Evolutionary conservation across 2,888 invertebrate genomes (phyloP).

Genomic region (Andrena haemorrhoa): DNA sequence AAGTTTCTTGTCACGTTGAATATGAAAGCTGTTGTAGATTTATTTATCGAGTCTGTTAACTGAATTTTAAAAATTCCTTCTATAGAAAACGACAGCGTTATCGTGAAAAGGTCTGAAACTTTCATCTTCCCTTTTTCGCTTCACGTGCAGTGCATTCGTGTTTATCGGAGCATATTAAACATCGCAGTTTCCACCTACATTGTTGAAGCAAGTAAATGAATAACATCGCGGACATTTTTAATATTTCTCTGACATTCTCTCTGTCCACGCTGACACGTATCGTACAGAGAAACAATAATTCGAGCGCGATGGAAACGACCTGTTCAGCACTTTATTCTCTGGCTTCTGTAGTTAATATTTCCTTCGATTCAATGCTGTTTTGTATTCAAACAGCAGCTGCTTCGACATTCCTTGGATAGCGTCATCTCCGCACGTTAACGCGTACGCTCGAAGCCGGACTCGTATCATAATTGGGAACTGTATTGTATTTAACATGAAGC

Average conservation of each 20-base stretch:
- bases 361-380: conserved; percentile 34
- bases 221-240: conserved; percentile 10
- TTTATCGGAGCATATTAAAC: background rate
- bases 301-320: conserved; percentile 27
- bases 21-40: too few species aligned
- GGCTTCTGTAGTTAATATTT: conserved; percentile 25
- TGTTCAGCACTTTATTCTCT: conserved; percentile 34
- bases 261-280: conserved; percentile 1
- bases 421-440: conserved; percentile 24
- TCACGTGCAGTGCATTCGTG: background rate
- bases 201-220: background rate
- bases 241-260: background rate
- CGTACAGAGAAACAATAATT: conserved; percentile 35
- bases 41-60: too few species aligned
- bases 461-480: conserved; percentile 47
- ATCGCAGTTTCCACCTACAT: background rate
- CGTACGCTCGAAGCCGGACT: conserved; percentile 17
- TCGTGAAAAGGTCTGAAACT: too few species aligned
- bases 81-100: too few species aligned
- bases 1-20: too few species aligned
- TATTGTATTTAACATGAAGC: background rate
- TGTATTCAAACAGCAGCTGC: conserved; percentile 52
- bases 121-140: background rate
- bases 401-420: conserved; percentile 23
- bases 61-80: too few species aligned